These are phyloP conservation scores for Embidobia sp. DNA, from an alignment of 2,888 invertebrate species.

Conservation along the genomic window DNA sequence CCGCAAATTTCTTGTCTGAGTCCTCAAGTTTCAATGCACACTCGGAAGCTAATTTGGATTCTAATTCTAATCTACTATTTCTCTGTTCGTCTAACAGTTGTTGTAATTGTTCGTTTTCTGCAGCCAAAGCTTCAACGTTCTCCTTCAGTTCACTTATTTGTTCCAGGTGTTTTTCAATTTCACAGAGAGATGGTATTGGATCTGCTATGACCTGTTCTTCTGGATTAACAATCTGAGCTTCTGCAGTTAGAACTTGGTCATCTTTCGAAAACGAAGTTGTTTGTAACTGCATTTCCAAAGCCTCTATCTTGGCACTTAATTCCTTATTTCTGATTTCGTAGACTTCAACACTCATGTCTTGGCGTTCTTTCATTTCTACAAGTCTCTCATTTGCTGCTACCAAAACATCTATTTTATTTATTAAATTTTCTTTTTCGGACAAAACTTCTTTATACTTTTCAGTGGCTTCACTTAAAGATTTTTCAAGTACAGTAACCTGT, in stretches of 20 bases:
- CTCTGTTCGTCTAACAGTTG: conserved; percentile 83
- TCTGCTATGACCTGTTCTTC: conserved; percentile 1
- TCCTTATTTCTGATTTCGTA: conserved; percentile 89
- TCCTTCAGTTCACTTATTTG: conserved; percentile 83
- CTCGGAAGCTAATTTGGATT: conserved; percentile 61
- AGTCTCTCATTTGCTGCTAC: conserved; percentile 89
- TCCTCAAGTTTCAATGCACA: conserved; percentile 68
- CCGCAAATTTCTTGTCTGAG: conserved; percentile 67
- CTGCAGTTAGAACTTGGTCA: conserved; percentile 25
- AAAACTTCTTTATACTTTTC: conserved; percentile 84
- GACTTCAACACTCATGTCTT: conserved; percentile 89
- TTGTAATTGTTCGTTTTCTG: conserved; percentile 85
- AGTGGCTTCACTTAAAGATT: conserved; percentile 84
- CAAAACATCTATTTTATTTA: conserved; percentile 88
- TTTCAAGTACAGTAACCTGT: conserved; percentile 86
- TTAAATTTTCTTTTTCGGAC: conserved; percentile 86
- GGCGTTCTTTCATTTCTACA: conserved; percentile 90
- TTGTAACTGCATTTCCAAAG: conserved; percentile 78
- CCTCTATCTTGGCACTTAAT: conserved; percentile 85
- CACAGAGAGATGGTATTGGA: conserved; percentile 23
- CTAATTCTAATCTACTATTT: conserved; percentile 73
- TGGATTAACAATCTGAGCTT: conserved; percentile 12
- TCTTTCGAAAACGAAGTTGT: conserved; percentile 4
- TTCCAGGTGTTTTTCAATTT: conserved; percentile 68
- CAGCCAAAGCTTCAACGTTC: conserved; percentile 84